Evolutionary conservation across 1,140 invertebrate genomes (phyloP).

Genomic region (Drosophila persimilis): DNA sequence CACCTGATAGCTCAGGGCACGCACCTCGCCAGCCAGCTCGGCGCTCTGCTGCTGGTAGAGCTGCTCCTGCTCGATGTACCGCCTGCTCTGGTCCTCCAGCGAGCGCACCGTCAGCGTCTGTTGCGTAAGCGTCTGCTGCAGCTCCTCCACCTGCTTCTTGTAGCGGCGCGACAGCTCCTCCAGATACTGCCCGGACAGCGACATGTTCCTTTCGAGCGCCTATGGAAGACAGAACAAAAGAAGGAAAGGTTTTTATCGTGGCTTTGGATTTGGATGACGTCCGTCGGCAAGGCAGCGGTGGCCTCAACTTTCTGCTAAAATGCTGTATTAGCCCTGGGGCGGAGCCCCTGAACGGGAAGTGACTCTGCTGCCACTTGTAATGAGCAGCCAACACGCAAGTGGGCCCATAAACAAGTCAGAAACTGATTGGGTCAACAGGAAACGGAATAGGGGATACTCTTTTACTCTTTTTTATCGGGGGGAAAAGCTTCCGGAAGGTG

Average conservation of each 20-base stretch:
- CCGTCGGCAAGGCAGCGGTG: slow-evolving; percentile 38
- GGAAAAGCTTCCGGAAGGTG: no score
- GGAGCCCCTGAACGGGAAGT: slow-evolving; percentile 48
- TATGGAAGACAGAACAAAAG: slow-evolving; percentile 82
- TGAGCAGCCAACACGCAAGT: slow-evolving; percentile 60
- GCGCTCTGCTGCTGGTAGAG: slow-evolving; percentile 87
- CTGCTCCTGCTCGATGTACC: slow-evolving; percentile 88
- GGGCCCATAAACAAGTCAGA: slow-evolving; percentile 36
- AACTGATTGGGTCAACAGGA: neutral
- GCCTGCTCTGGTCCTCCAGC: slow-evolving; percentile 89
- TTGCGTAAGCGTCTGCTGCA: slow-evolving; percentile 93
- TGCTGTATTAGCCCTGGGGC: slow-evolving; percentile 48
- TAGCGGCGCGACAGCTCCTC: slow-evolving; percentile 97
- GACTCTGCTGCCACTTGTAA: slow-evolving; percentile 43
- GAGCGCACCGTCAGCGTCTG: slow-evolving; percentile 91
- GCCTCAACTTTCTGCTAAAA: slow-evolving; percentile 28
- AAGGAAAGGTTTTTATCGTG: slow-evolving; percentile 7
- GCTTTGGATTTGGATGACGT: slow-evolving; percentile 31
- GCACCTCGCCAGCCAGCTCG: slow-evolving; percentile 86
- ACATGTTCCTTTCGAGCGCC: slow-evolving; percentile 97
- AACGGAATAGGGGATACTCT: slow-evolving; percentile 15
- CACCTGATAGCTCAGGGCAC: slow-evolving; percentile 83
- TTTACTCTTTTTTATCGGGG: no score
- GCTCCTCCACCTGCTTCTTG: slow-evolving; percentile 98
- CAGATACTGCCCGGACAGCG: slow-evolving; percentile 96